These are phyloP conservation scores for Drosophila burlai DNA, from an alignment of 1,140 invertebrate genomes.

Conservation along the genomic window DNA sequence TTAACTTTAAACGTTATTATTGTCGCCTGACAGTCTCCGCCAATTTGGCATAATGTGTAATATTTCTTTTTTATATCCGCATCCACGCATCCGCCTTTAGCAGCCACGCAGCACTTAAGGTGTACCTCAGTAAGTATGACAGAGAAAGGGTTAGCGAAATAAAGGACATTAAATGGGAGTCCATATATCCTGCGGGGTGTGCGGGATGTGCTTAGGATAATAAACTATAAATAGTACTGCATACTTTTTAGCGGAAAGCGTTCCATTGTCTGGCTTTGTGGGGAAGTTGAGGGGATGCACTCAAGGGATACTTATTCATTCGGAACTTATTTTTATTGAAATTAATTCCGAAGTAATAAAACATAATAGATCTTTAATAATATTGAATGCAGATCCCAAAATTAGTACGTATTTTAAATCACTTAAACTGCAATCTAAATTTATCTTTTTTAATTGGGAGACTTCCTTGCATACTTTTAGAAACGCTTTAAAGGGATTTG, in stretches of 20 bases:
- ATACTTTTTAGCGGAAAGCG: constrained; percentile 49
- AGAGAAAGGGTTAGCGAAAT: constrained; percentile 10
- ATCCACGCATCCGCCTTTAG: constrained; percentile 60
- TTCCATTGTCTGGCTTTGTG: constrained; percentile 15
- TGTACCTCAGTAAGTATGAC: constrained; percentile 31
- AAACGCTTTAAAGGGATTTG: not conserved
- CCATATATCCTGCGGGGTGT: constrained; percentile 37
- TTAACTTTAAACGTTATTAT: constrained; percentile 82
- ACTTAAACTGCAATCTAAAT: not conserved
- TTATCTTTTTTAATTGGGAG: not conserved
- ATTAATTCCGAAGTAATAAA: no score
- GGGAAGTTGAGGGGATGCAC: not conserved
- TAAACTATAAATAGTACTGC: constrained; percentile 71
- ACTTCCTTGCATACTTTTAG: not conserved
- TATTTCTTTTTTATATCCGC: constrained; percentile 82
- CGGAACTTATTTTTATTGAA: no score
- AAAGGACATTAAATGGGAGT: constrained; percentile 14
- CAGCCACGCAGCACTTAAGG: constrained; percentile 60
- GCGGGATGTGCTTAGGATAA: constrained; percentile 61
- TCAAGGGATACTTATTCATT: not conserved
- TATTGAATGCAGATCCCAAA: not conserved
- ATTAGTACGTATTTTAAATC: not conserved
- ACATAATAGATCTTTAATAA: not conserved
- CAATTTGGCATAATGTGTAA: constrained; percentile 83
- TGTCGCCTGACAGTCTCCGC: constrained; percentile 79